A percentile compares a stretch with the other conserved stretches of the same genome.
Evolutionary conservation across 2,113 vertebrate genomes (phyloP).

Genomic region (Columbina picui): DNA sequence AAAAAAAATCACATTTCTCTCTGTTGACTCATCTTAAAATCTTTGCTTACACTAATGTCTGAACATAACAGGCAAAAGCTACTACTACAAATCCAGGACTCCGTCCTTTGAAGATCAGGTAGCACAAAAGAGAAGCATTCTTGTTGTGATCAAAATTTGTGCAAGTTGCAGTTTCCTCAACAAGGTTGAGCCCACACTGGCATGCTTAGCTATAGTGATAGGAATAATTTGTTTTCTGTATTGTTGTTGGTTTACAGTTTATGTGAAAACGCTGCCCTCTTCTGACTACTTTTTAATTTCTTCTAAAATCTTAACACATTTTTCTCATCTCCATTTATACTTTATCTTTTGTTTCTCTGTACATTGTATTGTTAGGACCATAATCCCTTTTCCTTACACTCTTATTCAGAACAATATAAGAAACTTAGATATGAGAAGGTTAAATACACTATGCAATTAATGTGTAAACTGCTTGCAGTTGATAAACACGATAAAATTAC

Average conservation of each 20-base stretch:
- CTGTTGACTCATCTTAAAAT: background rate
- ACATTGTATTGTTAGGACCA: background rate
- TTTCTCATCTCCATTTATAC: background rate
- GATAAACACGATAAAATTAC: background rate
- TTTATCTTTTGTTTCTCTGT: background rate
- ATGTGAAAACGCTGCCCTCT: slow-evolving; percentile 72
- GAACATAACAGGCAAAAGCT: background rate
- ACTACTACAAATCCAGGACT: background rate
- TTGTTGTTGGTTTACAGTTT: slow-evolving; percentile 10
- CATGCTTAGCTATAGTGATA: background rate
- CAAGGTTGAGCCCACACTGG: background rate
- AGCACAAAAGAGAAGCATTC: background rate
- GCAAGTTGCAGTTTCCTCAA: background rate
- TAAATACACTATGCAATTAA: background rate
- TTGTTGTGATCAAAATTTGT: background rate
- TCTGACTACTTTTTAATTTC: slow-evolving; percentile 35
- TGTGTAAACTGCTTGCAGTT: background rate
- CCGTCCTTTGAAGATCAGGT: background rate
- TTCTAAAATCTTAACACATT: background rate
- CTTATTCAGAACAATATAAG: background rate
- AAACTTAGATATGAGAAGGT: background rate
- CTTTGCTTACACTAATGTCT: background rate
- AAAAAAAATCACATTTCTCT: background rate
- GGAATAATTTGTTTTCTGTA: background rate
- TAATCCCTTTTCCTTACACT: background rate